Base-by-base conservation (phyloP, 1,140 invertebrate species). In the Zaprionus africanus region DNA sequence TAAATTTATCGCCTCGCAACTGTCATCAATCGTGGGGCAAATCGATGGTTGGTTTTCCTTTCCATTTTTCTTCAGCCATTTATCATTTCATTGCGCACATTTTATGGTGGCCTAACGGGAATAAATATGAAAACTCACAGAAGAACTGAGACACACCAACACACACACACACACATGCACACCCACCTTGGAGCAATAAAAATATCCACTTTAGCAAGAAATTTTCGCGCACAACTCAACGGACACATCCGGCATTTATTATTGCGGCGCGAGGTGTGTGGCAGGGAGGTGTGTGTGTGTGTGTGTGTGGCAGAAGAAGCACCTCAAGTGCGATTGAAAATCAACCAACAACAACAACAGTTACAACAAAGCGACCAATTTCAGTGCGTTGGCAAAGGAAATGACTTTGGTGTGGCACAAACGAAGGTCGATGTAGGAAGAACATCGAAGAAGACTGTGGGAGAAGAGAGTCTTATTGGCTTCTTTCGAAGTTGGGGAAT, bases 241-340 rank as follows among this genome's bases (percentile, higher is more conserved):
- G 76, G 79, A 82, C 76, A 82, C 76, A 87, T 86, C 83, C 79
- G 82, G 77, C 68, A 82, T 82, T 82, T 82, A 86, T 80, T 71
- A 82, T 87, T 70, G 31, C 15, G 24, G 24, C 24, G 34, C 6
- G 19, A 19, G 13, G 31, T 36, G 24, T 24, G 31, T 36, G 24
- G 61, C 65, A 51, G 34, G 38, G 77, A 73, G 46, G 46, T 87
- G 83, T 79, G 34, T 36, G 34, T 13, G 83, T 79, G 12, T 36
- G 34, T 13, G 15, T n/a, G n/a, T 43, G 41, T 43, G 41, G 15
- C 6, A 7, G 41, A n/a, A 69, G 83, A 81, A 87, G 78, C 85
- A 69, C 83, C 70, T 78, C 70, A 87, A 84, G 84, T 88, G 81
- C 84, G 73, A 87, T 87, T 86, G 61, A 77, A 86, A 85, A 76